phyloP scores from a whole-genome alignment of 2,797 vertebrate species.

The Semaprochilodus insignis region DNA sequence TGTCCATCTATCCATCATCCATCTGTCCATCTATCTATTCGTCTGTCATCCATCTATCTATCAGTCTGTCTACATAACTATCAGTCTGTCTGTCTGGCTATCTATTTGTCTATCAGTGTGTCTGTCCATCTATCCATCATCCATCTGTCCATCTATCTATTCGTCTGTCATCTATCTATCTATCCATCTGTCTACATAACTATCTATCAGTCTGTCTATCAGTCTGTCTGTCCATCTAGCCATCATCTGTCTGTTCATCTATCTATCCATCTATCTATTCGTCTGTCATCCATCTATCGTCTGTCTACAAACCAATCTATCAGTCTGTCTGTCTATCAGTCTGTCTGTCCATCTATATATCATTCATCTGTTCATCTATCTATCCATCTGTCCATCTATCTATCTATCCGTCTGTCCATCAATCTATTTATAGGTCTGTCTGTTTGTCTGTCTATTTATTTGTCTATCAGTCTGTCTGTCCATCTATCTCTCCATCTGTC shows the following conservation, averaged over 20 bases:
- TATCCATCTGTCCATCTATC: neutral
- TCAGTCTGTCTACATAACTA: neutral
- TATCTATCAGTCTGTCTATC: constrained; percentile 1
- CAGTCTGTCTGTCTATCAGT: no score
- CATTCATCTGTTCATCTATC: no score
- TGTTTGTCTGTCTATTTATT: neutral
- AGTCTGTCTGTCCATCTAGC: neutral
- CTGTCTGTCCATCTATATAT: no score
- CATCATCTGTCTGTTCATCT: constrained; percentile 8
- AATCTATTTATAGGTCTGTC: neutral
- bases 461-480: constrained; percentile 2
- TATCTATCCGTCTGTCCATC: neutral
- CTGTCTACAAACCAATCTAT: no score
- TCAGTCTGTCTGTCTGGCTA: neutral
- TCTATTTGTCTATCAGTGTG: no score
- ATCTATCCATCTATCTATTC: no score
- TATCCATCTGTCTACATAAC: neutral
- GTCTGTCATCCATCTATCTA: neutral
- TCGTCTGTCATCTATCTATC: neutral
- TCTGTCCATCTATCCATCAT: no score
- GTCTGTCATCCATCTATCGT: no score
- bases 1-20: no score
- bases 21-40: neutral
- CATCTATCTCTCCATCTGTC: no score
- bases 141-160: neutral